phyloP scores from a whole-genome alignment of 2,113 vertebrate genomes.

The Paraplagusia blochii region DNA sequence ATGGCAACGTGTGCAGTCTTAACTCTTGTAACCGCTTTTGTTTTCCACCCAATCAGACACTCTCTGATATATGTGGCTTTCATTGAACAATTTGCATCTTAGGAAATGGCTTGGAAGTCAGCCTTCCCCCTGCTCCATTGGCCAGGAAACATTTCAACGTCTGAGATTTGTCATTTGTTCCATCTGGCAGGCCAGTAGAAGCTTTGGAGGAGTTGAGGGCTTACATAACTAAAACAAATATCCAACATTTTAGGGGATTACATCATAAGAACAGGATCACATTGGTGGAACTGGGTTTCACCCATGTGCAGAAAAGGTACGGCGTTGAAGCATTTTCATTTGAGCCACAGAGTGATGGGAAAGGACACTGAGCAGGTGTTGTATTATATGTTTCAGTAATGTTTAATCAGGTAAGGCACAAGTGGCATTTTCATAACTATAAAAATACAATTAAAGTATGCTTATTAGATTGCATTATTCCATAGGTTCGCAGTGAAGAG shows the following conservation, averaged over 20 bases:
- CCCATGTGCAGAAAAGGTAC: constrained; percentile 11
- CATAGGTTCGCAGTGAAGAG: no score
- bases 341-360: neutral
- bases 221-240: constrained; percentile 72
- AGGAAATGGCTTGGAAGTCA: constrained; percentile 44
- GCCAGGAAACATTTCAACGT: constrained; percentile 54
- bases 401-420: neutral
- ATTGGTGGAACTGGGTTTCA: constrained; percentile 16
- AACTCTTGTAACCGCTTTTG: constrained; percentile 16
- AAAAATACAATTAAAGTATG: neutral
- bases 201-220: constrained; percentile 43
- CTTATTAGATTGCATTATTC: no score
- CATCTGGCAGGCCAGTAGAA: constrained; percentile 59
- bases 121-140: constrained; percentile 17
- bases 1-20: neutral
- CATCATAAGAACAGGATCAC: constrained; percentile 57
- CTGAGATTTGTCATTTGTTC: constrained; percentile 67
- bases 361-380: neutral
- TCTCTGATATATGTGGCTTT: constrained; percentile 30
- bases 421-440: neutral
- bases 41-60: constrained; percentile 33
- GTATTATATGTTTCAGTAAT: neutral
- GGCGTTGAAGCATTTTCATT: constrained; percentile 1
- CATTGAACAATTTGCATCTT: constrained; percentile 46
- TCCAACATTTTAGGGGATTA: constrained; percentile 62